Percentiles rank a stretch among this genome's conserved stretches.
Evolutionary conservation across 2,113 vertebrate genomes (phyloP).

Genomic region (Nothocercus nigrocapillus): DNA sequence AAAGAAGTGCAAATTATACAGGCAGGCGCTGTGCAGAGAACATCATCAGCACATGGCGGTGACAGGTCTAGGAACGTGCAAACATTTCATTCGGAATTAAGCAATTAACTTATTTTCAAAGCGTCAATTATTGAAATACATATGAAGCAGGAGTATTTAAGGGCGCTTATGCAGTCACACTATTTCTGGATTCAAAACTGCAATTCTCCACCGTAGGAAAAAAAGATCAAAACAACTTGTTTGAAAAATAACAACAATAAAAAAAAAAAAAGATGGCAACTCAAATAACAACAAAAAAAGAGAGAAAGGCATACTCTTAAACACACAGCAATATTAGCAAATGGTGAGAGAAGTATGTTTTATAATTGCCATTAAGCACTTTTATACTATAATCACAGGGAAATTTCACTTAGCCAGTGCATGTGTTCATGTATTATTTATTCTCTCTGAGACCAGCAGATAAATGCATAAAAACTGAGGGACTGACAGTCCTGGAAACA

Average conservation of each 20-base stretch:
- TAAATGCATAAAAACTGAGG: slow-evolving; percentile 49
- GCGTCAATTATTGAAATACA: slow-evolving; percentile 14
- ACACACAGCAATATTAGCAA: neutral
- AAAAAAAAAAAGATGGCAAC: neutral
- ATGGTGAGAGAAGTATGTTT: neutral
- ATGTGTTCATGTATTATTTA: slow-evolving; percentile 64
- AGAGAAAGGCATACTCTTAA: neutral
- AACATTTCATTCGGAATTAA: slow-evolving; percentile 47
- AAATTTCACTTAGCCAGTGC: slow-evolving; percentile 35
- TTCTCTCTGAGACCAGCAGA: slow-evolving; percentile 14
- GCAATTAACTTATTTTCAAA: slow-evolving; percentile 11
- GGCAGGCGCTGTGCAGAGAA: neutral
- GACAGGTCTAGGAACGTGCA: neutral
- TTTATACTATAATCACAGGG: neutral
- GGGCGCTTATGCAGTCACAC: slow-evolving; percentile 3
- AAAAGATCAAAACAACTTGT: neutral
- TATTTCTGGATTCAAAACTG: slow-evolving; percentile 37
- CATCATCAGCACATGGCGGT: neutral
- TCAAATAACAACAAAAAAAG: neutral
- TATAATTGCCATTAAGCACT: slow-evolving; percentile 29
- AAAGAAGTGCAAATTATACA: neutral
- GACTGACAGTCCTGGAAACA: slow-evolving; percentile 50
- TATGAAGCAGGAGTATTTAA: slow-evolving; percentile 22
- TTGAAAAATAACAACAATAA: neutral
- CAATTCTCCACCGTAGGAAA: neutral